Base-by-base conservation (phyloP, 2,888 invertebrate species). In the Trileptium ribeirensis region DNA sequence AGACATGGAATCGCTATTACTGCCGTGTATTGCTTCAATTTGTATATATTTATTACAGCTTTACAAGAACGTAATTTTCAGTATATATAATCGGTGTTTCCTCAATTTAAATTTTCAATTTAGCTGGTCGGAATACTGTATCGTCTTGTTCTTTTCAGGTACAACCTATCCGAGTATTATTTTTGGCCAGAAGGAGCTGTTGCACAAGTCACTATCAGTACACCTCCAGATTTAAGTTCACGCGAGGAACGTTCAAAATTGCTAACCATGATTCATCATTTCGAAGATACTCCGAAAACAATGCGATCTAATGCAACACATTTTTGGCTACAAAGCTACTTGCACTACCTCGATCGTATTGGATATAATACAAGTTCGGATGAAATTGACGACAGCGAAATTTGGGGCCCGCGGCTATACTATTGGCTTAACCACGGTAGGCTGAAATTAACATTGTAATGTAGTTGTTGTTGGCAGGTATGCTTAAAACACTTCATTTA, bases 61-160 rank as follows among this genome's bases (percentile, higher is more conserved):
- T n/a, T n/a, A n/a, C n/a, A n/a, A n/a, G n/a, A n/a, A n/a, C n/a
- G n/a, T n/a, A n/a, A n/a, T n/a, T n/a, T n/a, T n/a, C n/a, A n/a
- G n/a, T n/a, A n/a, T n/a, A n/a, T n/a, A n/a, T n/a, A n/a, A n/a
- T n/a, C n/a, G n/a, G n/a, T n/a, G n/a, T n/a, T n/a, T n/a, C n/a
- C n/a, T n/a, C n/a, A n/a, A n/a, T n/a, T n/a, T n/a, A n/a, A n/a
- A n/a, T n/a, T n/a, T n/a, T n/a, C n/a, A n/a, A n/a, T n/a, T n/a
- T n/a, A n/a, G n/a, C n/a, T n/a, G n/a, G n/a, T n/a, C n/a, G n/a
- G n/a, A n/a, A n/a, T n/a, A n/a, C n/a, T n/a, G n/a, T n/a, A n/a
- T n/a, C n/a, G n/a, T n/a, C n/a, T n/a, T n/a, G n/a, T 95, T 67
- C 94, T 95, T 67, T 93, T 92, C 87, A 95, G 95, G 90, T 95